Evolutionary conservation across 2,797 vertebrate genomes (phyloP).

Genomic region (Numenius phaeopus): DNA sequence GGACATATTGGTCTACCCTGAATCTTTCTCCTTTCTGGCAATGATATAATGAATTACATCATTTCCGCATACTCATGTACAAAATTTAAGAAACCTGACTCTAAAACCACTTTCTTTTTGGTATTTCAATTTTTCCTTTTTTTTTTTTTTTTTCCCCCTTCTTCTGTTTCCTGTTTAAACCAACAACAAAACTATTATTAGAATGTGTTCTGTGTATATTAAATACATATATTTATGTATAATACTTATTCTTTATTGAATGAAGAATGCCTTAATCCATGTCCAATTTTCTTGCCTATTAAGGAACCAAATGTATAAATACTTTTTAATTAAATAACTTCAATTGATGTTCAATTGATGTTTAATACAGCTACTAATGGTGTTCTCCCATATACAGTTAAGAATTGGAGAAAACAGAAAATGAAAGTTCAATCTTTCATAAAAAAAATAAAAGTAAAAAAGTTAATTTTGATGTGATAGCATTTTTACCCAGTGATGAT

Average conservation of each 20-base stretch:
- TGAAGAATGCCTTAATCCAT: not conserved
- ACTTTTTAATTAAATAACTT: not conserved
- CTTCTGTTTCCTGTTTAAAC: not conserved
- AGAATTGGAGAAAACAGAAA: not conserved
- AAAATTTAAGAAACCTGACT: not conserved
- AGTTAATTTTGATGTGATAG: not conserved
- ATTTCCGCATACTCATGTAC: not conserved
- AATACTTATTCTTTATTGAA: not conserved
- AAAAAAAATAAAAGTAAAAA: not conserved
- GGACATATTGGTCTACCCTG: too few relatives aligned
- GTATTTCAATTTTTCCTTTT: not conserved
- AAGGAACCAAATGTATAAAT: not conserved
- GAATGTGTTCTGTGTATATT: accelerated
- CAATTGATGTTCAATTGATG: not conserved
- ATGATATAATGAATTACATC: not conserved
- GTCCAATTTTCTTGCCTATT: not conserved
- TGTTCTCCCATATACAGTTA: not conserved
- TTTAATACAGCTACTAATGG: not conserved
- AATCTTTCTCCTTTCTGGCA: not conserved
- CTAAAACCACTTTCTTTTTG: not conserved
- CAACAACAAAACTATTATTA: not conserved
- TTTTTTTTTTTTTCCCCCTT: not conserved
- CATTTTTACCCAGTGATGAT: not conserved
- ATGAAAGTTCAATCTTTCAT: not conserved
- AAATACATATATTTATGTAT: not conserved